Evolutionary conservation across 1,140 invertebrate genomes (phyloP).

Genomic region (Sinella curviseta): DNA sequence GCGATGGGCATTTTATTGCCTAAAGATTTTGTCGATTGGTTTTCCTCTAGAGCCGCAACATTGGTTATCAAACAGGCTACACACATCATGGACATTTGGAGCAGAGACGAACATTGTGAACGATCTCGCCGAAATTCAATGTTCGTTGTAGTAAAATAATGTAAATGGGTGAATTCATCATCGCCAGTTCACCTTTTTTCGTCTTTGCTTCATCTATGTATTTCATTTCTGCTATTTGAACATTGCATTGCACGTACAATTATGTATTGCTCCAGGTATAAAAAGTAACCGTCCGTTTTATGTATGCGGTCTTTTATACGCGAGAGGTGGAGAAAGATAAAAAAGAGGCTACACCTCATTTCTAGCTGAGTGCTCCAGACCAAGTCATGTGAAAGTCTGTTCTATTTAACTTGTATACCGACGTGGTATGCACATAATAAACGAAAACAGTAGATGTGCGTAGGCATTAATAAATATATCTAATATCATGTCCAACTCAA

Average conservation of each 20-base stretch:
- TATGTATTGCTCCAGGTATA: not conserved
- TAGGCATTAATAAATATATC: too few species aligned
- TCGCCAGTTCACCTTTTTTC: too few species aligned
- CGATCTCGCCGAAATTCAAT: too few species aligned
- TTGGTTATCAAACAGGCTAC: not conserved
- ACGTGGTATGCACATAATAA: too few species aligned
- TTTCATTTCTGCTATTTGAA: not conserved
- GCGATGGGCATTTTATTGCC: not conserved
- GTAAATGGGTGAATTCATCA: too few species aligned
- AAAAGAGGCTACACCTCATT: not conserved
- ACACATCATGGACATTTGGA: not conserved
- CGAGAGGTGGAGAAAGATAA: not conserved
- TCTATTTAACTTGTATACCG: too few species aligned
- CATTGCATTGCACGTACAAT: not conserved
- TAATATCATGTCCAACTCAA: not conserved
- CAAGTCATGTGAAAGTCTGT: too few species aligned
- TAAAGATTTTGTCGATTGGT: not conserved
- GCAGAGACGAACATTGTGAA: not conserved
- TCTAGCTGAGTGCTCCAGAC: not conserved
- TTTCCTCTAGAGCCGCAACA: too few species aligned
- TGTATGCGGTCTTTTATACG: too few species aligned
- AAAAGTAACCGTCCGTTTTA: too few species aligned
- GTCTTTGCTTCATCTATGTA: not conserved
- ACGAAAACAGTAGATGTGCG: too few species aligned
- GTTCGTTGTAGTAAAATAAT: too few species aligned